Conservation (phyloP, 2,888 invertebrate species). For the Frankliniella fusca region DNA sequence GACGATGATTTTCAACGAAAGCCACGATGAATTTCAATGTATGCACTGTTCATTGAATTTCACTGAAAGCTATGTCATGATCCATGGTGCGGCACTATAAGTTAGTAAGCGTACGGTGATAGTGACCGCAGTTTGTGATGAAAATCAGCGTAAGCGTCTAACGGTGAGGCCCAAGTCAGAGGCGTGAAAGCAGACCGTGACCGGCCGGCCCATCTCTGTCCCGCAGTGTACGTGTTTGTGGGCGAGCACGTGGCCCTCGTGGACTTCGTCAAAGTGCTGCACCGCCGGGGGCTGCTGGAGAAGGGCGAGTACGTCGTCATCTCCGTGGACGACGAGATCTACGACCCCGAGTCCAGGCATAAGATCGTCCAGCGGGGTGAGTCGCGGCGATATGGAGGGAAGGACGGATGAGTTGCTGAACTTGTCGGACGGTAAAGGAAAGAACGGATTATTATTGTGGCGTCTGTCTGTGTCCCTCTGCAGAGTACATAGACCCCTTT, state of each 20-base stretch:
- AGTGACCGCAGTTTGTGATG: no score
- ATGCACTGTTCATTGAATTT: no score
- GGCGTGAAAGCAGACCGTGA: slow-evolving; percentile 4
- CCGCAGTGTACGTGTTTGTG: slow-evolving; percentile 84
- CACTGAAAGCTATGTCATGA: no score
- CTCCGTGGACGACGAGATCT: slow-evolving; percentile 82
- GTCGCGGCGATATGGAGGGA: slow-evolving; percentile 34
- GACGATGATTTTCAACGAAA: no score
- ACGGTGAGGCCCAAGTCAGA: no score
- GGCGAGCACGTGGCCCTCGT: slow-evolving; percentile 83
- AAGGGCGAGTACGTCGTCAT: slow-evolving; percentile 81
- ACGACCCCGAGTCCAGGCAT: slow-evolving; percentile 60
- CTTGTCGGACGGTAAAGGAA: no score
- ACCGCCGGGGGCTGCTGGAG: slow-evolving; percentile 66
- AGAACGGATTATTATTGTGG: slow-evolving; percentile 24
- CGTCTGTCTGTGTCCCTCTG: slow-evolving; percentile 40
- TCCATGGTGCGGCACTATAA: no score
- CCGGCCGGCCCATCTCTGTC: slow-evolving; percentile 29
- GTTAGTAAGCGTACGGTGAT: no score
- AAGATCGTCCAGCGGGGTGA: slow-evolving; percentile 54
- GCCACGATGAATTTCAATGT: no score
- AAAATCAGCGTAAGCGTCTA: no score
- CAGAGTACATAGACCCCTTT: slow-evolving; percentile 69
- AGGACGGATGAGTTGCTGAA: no score
- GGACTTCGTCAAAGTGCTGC: slow-evolving; percentile 75